Evolutionary conservation across 2,888 invertebrate genomes (phyloP).

Genomic region (Syrista parreyssii): DNA sequence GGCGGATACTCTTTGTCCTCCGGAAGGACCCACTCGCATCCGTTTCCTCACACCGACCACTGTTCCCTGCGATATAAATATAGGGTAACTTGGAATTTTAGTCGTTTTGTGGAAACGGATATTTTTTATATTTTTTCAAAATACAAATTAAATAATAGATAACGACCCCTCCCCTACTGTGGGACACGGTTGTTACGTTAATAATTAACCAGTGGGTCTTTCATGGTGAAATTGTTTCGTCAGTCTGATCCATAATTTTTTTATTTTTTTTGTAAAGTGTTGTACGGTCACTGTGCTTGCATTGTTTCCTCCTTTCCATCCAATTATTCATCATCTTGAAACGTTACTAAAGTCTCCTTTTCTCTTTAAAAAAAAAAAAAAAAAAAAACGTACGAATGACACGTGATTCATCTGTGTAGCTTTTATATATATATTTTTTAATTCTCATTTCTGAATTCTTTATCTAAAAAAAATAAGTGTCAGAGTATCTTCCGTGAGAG

Average conservation of each 20-base stretch:
- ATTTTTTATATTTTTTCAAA: not conserved
- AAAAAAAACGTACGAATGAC: not conserved
- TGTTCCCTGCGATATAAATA: not conserved
- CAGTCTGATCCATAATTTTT: constrained; percentile 2
- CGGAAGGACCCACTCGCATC: not conserved
- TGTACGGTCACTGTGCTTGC: constrained; percentile 1
- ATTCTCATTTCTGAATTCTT: not conserved
- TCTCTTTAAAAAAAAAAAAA: constrained; percentile 20
- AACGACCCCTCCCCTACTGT: not conserved
- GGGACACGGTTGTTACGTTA: not conserved
- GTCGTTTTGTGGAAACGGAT: not conserved
- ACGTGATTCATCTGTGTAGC: not conserved
- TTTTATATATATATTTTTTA: not conserved
- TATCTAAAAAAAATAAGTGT: not conserved
- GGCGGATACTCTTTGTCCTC: not conserved
- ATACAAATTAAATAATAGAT: not conserved
- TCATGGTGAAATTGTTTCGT: not conserved
- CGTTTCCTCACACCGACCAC: not conserved
- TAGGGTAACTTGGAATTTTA: not conserved
- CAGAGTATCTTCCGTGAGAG: not conserved
- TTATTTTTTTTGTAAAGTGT: constrained; percentile 13
- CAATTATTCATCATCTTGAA: not conserved
- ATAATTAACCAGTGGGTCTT: not conserved
- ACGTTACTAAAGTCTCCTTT: not conserved
- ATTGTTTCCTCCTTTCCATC: not conserved